A percentile compares a stretch with the other conserved stretches of the same genome.
phyloP scores from a whole-genome alignment of 2,113 vertebrate genomes.

The Crypturellus undulatus region DNA sequence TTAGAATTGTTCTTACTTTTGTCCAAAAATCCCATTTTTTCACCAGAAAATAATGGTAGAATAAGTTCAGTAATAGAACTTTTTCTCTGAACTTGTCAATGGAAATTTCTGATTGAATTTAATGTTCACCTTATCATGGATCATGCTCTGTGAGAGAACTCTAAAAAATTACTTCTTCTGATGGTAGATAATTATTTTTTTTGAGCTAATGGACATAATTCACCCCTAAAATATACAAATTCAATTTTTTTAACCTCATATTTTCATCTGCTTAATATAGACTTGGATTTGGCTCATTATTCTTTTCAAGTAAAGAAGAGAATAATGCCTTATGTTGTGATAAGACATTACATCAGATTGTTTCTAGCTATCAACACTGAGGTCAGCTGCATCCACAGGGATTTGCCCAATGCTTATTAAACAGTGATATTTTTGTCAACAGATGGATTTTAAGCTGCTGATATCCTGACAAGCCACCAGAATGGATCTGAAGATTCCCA shows the following conservation, averaged over 20 bases:
- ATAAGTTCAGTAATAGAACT: background rate
- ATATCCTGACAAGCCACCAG: slow-evolving; percentile 34
- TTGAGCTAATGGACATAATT: slow-evolving; percentile 7
- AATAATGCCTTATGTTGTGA: slow-evolving; percentile 9
- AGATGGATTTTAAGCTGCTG: slow-evolving; percentile 28
- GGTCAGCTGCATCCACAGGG: background rate
- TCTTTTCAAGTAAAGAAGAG: background rate
- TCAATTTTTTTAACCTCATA: background rate
- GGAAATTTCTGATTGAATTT: background rate
- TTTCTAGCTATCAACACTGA: background rate
- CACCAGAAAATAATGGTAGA: background rate
- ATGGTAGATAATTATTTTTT: background rate
- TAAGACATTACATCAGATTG: background rate
- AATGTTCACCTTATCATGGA: background rate
- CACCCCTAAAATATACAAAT: background rate
- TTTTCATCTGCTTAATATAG: background rate
- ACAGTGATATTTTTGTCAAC: slow-evolving; percentile 20
- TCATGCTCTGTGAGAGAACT: background rate
- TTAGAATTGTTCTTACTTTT: background rate
- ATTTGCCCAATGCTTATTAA: slow-evolving; percentile 24
- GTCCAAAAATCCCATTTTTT: background rate
- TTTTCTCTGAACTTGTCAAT: background rate
- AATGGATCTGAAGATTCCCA: slow-evolving; percentile 46
- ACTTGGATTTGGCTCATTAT: background rate
- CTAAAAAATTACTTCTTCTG: background rate